These are phyloP conservation scores for Philereme transversata DNA, from an alignment of 2,888 invertebrate species.

Conservation along the genomic window DNA sequence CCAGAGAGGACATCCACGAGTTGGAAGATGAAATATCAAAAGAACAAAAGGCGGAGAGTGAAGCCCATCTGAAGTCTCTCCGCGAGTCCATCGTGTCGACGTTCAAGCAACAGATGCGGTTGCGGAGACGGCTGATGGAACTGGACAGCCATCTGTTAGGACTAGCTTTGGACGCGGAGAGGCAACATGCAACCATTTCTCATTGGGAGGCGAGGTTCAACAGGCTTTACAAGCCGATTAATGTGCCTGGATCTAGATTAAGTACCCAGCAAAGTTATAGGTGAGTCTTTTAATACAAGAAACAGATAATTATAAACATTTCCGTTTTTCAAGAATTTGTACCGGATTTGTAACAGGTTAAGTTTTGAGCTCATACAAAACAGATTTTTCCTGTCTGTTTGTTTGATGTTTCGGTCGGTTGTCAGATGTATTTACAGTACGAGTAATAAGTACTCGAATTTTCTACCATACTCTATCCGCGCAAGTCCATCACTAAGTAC, in stretches of 20 bases:
- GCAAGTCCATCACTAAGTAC: too few relatives aligned
- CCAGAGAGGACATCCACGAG: conserved; percentile 61
- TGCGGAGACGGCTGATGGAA: conserved; percentile 94
- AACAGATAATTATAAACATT: too few relatives aligned
- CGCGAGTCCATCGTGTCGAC: conserved; percentile 94
- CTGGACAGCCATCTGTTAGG: conserved; percentile 95
- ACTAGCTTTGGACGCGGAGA: conserved; percentile 93
- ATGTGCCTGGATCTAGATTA: conserved; percentile 81
- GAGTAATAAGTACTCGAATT: too few relatives aligned
- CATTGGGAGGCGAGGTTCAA: conserved; percentile 95
- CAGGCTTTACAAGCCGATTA: conserved; percentile 87
- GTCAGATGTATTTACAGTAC: too few relatives aligned
- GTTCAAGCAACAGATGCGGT: conserved; percentile 96
- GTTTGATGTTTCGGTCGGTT: too few relatives aligned
- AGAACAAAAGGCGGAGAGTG: conserved; percentile 61
- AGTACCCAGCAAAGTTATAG: conserved; percentile 86
- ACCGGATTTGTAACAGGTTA: too few relatives aligned
- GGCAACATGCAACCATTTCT: conserved; percentile 93
- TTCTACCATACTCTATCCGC: too few relatives aligned
- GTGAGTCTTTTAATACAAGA: conserved; percentile 1
- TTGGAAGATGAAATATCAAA: conserved; percentile 54
- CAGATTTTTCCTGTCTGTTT: too few relatives aligned
- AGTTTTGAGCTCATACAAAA: too few relatives aligned
- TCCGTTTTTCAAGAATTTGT: too few relatives aligned
- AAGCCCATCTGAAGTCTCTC: conserved; percentile 85